Evolutionary conservation across 2,797 vertebrate genomes (phyloP), one percentile per base, ranked within the genome.

Genomic region (Babyrousa celebensis): DNA sequence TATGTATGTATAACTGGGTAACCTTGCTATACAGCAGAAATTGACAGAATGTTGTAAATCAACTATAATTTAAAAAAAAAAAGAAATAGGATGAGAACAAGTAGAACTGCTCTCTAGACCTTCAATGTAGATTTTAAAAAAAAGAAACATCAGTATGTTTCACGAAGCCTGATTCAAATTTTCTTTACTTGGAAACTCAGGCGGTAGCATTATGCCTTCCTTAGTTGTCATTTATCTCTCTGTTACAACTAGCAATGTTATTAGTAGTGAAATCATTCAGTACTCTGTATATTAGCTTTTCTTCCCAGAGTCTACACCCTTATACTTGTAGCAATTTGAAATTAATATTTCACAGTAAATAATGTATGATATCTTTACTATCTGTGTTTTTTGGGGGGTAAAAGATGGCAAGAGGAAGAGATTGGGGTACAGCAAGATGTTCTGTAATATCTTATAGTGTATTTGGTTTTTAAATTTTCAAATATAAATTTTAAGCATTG

Each of bases 351-450:
- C 77, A 62, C 14, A n/a, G 27, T 72, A 6, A 48, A 68, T 48
- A 48, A 6, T 48, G 6, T 48, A 10, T 48, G 43, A 48, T 71
- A 63, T 32, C 43, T 36, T 48, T 74, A 43, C 8, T n/a, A 0
- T n/a, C 4, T 43, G 8, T 25, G 1, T 18, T 1, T 32, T 67
- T n/a, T 7, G 2, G 6, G 4, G 0, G 4, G 8, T 20, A 10
- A 17, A 17, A 77, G 52, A 25, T 75, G 1, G 27, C 27, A 78
- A 8, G 67, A 32, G 18, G 63, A 23, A 18, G 2, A 58, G 20
- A 4, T 20, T 52, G 8, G n/a, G 17, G 3, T 80, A 11, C 12
- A 23, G 9, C 4, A 32, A 4, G 11, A 11, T 77, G 18, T 71
- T 54, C 16, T 84, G 5, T 67, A 27, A 29, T 52, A 40, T 60